Evolutionary conservation across 2,797 vertebrate genomes (phyloP), one percentile per base, ranked within the genome.

Genomic region (Enteromius unitaeniatus): DNA sequence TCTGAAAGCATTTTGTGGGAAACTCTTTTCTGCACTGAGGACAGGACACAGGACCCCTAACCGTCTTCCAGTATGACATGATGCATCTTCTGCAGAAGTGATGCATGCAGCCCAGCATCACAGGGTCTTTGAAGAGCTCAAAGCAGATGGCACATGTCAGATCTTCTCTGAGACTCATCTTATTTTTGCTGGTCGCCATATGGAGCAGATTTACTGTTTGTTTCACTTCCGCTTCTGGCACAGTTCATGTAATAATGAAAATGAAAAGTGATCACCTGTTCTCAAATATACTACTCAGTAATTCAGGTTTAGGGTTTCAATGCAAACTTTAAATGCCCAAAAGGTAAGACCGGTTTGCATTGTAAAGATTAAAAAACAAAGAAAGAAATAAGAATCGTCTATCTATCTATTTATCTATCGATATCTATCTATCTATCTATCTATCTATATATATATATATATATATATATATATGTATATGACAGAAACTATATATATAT

Each of bases 51-150:
- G 84, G 91, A 4, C 92, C 55, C 3, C 89, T 88, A 1, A 91
- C 85, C 0, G 90, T 90, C 2, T 90, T 91, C 96, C 96, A 97
- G 92, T 96, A 97, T 0, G 89, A 85, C 79, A 92, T 90, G 90
- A 97, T 97, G 92, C 96, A 97, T 53, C 84, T 49, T 88, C 81
- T 93, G 89, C 97, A 97, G 90, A 96, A 97, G 90, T 97, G 96
- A 89, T 97, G 96, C 96, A 97, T 96, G 78, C 96, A 97, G 49
- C 92, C 93, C 89, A 97, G 85, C 96, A 97, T 96, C 87, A 97
- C 95, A 0, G 97, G 97, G 55, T 97, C 94, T 0, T 78, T 88
- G 90, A 97, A 96, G 19, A 97, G 92, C 77, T 97, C 96, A 11
- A 85, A 96, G 93, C 96, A 97, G 80, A 97, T 97, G 85, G 94